Percentiles rank a stretch among this genome's conserved stretches.
Evolutionary conservation across 2,888 invertebrate genomes (phyloP).

Genomic region (Metallyticus violacea): DNA sequence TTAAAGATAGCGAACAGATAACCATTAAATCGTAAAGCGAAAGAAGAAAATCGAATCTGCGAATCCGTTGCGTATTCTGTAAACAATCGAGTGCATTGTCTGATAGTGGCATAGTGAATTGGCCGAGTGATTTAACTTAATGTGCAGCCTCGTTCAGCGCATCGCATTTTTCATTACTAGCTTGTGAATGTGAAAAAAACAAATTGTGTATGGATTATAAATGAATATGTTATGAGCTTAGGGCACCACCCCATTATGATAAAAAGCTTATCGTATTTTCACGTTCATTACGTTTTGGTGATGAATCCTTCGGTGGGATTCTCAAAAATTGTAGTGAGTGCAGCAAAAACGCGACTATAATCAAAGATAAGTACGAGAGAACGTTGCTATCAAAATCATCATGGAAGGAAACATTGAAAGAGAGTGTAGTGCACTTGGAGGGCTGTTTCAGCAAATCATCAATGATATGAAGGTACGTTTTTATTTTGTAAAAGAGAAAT

Average conservation of each 20-base stretch:
- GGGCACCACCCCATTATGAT: conserved; percentile 10
- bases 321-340: background rate
- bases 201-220: background rate
- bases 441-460: conserved; percentile 92
- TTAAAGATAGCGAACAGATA: background rate
- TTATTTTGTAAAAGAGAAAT: background rate
- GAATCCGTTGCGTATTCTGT: background rate
- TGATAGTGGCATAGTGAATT: background rate
- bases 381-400: conserved; percentile 41
- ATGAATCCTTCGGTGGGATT: background rate
- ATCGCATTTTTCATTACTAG: background rate
- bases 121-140: background rate
- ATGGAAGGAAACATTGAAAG: conserved; percentile 75
- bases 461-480: conserved; percentile 92
- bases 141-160: background rate
- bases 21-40: background rate
- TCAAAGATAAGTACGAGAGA: background rate
- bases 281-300: background rate
- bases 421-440: conserved; percentile 88
- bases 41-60: background rate
- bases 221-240: background rate
- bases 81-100: background rate
- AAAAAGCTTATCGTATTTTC: background rate
- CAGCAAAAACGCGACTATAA: background rate
- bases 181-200: background rate